These are phyloP conservation scores for Heliconius sara DNA, from an alignment of 2,888 invertebrate genomes.

Conservation along the genomic window DNA sequence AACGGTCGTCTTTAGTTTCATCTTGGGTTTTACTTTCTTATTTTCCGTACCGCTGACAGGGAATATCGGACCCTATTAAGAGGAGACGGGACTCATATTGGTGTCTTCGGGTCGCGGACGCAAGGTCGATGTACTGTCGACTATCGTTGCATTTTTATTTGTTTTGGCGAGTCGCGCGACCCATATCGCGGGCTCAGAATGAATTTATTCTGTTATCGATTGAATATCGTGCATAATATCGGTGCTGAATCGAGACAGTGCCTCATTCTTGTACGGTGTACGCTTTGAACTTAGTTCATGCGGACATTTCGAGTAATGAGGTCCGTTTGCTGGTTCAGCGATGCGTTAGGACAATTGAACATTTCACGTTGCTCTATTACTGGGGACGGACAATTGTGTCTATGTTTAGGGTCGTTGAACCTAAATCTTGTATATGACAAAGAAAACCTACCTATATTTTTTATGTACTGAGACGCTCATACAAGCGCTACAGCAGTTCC, in stretches of 20 bases:
- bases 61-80: constrained; percentile 62
- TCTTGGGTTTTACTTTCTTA: constrained; percentile 81
- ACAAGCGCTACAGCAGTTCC: too few species aligned
- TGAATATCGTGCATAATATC: constrained; percentile 77
- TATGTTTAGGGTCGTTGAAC: constrained; percentile 7
- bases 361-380: constrained; percentile 31
- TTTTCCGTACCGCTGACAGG: constrained; percentile 65
- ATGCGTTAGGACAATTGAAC: constrained; percentile 30
- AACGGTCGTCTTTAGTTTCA: constrained; percentile 77
- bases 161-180: constrained; percentile 81
- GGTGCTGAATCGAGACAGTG: constrained; percentile 59
- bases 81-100: constrained; percentile 57
- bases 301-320: constrained; percentile 42
- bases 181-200: constrained; percentile 78
- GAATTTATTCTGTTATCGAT: constrained; percentile 83
- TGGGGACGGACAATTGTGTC: constrained; percentile 24
- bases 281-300: constrained; percentile 38
- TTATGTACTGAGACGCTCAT: not conserved
- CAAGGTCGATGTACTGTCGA: constrained; percentile 81
- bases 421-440: constrained; percentile 3
- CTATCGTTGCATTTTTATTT: constrained; percentile 82
- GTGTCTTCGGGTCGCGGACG: constrained; percentile 58
- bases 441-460: not conserved
- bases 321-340: constrained; percentile 36
- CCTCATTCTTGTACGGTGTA: constrained; percentile 43